A percentile compares a stretch with the other conserved stretches of the same genome.
These are phyloP conservation scores for Sphenopsis melanotis DNA, from an alignment of 2,797 vertebrate genomes.

Conservation along the genomic window DNA sequence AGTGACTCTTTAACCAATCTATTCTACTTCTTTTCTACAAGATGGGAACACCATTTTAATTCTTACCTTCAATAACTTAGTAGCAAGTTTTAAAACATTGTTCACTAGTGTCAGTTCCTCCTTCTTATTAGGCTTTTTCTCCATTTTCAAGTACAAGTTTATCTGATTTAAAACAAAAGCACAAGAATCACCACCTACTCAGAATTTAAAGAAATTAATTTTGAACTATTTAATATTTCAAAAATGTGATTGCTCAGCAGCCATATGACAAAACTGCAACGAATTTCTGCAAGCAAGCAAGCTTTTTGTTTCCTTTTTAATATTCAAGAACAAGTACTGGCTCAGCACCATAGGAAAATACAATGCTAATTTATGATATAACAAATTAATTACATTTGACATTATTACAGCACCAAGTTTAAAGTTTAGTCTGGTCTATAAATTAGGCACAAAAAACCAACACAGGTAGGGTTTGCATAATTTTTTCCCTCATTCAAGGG, in stretches of 20 bases:
- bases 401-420: background rate
- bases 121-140: constrained; percentile 99
- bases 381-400: background rate
- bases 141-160: constrained; percentile 99
- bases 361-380: background rate
- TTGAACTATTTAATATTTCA: background rate
- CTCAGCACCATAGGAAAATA: background rate
- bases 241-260: background rate
- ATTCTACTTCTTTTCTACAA: background rate
- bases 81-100: constrained; percentile 97
- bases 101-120: constrained; percentile 97
- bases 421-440: background rate
- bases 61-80: constrained; percentile 93
- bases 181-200: background rate
- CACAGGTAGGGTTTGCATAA: background rate
- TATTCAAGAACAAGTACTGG: background rate
- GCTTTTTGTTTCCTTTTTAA: background rate
- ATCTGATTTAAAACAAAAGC: constrained; percentile 77
- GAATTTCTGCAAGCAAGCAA: background rate
- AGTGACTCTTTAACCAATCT: background rate
- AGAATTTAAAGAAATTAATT: background rate
- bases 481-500: background rate
- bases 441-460: background rate
- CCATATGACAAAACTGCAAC: background rate
- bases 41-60: background rate